Percentiles rank a stretch among this genome's conserved stretches.
Evolutionary conservation across 2,797 vertebrate genomes (phyloP).

Genomic region (Crenuchus spilurus): DNA sequence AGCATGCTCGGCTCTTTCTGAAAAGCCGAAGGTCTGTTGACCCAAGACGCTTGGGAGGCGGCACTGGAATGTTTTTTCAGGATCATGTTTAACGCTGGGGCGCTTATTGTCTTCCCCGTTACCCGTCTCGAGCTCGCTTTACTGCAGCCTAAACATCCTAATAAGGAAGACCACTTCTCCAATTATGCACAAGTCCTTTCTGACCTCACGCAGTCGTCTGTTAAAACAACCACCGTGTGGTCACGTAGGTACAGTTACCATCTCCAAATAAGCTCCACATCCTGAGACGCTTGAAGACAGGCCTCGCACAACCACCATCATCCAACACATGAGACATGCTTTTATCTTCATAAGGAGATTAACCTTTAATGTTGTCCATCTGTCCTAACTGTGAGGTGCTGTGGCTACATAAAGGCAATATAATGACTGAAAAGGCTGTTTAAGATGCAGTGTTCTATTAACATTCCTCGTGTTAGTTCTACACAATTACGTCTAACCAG

Average conservation of each 20-base stretch:
- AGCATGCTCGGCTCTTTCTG: background rate
- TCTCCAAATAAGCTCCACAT: background rate
- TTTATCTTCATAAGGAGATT: conserved; percentile 34
- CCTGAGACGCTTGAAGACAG: background rate
- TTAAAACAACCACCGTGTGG: background rate
- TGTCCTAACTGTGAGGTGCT: background rate
- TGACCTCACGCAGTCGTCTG: background rate
- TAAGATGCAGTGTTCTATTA: background rate
- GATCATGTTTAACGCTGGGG: conserved; percentile 46
- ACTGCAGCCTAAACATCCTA: conserved; percentile 22
- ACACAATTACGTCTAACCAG: background rate
- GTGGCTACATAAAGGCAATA: background rate
- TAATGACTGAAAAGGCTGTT: background rate
- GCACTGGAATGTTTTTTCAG: conserved; percentile 45
- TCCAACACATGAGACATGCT: conserved; percentile 27
- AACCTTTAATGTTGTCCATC: conserved; percentile 6
- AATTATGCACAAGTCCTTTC: conserved; percentile 10
- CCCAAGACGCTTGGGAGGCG: conserved; percentile 27
- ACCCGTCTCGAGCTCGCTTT: background rate
- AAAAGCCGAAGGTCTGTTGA: conserved; percentile 23
- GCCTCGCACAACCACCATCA: background rate
- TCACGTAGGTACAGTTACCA: conserved; percentile 32
- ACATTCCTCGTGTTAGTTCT: background rate
- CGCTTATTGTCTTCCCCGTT: conserved; percentile 16
- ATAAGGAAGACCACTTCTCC: conserved; percentile 32